Evolutionary conservation across 2,888 invertebrate genomes (phyloP).

Genomic region (Protodeltote pygarga): DNA sequence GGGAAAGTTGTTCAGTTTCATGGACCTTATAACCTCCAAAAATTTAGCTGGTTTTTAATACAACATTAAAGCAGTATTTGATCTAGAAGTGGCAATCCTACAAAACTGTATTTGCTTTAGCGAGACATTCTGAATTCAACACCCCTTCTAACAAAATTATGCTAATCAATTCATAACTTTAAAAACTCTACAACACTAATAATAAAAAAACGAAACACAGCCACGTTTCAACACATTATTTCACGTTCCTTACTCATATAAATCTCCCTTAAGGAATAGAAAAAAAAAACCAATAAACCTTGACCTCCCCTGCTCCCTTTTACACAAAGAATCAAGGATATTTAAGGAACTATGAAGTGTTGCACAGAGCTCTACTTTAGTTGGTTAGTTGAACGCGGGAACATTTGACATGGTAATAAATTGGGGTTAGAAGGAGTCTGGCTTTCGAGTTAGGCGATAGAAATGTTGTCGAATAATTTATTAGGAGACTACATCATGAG

Average conservation of each 20-base stretch:
- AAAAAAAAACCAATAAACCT: conserved; percentile 32
- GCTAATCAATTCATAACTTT: not conserved
- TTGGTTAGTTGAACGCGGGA: conserved; percentile 18
- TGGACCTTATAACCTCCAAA: too few species aligned
- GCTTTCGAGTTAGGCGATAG: conserved; percentile 13
- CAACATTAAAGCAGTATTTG: too few species aligned
- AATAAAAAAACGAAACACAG: conserved; percentile 29
- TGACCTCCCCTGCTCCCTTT: conserved; percentile 18
- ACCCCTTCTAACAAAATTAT: not conserved
- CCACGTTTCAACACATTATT: conserved; percentile 51
- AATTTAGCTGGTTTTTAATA: too few species aligned
- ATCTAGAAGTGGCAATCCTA: too few species aligned
- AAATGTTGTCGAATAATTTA: not conserved
- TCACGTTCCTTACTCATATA: conserved; percentile 48
- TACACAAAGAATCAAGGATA: not conserved
- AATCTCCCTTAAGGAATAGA: conserved; percentile 45
- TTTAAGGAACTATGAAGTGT: not conserved
- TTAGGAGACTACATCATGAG: too few species aligned
- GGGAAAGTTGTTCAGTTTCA: too few species aligned
- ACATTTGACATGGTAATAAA: conserved; percentile 35
- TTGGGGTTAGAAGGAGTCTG: conserved; percentile 13
- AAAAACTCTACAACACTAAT: conserved; percentile 8
- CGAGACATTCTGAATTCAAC: too few species aligned
- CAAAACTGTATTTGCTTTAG: too few species aligned
- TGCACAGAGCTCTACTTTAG: conserved; percentile 9